Percentiles rank a stretch among this genome's conserved stretches.
These are phyloP conservation scores for Sylvicola cinctus DNA, from an alignment of 2,888 invertebrate genomes.

Conservation along the genomic window DNA sequence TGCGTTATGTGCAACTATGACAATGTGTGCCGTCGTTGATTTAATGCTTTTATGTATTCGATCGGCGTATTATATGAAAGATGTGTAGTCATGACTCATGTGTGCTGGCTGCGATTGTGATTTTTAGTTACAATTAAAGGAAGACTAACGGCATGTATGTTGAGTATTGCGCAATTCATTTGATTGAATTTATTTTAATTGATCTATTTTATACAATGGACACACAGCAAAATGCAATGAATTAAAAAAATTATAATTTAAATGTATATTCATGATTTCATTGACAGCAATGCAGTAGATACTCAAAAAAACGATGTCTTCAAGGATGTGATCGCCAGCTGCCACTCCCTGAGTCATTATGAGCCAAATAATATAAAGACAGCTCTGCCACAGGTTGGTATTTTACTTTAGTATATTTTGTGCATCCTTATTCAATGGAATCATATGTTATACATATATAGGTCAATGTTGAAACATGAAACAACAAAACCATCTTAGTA, in stretches of 20 bases:
- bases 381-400: slow-evolving; percentile 26
- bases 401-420: not conserved
- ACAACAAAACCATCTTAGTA: too few relatives aligned
- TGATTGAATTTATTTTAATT: not conserved
- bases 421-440: not conserved
- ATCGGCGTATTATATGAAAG: too few relatives aligned
- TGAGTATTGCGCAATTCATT: not conserved
- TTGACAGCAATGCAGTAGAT: too few relatives aligned
- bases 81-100: too few relatives aligned
- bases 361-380: slow-evolving; percentile 22
- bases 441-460: not conserved
- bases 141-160: not conserved
- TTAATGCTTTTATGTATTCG: too few relatives aligned
- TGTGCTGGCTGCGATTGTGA: too few relatives aligned
- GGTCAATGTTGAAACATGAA: too few relatives aligned
- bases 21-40: too few relatives aligned
- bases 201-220: not conserved
- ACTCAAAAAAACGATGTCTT: slow-evolving; percentile 24
- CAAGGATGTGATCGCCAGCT: slow-evolving; percentile 25
- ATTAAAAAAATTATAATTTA: too few relatives aligned
- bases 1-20: too few relatives aligned
- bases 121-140: too few relatives aligned
- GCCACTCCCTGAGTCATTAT: slow-evolving; percentile 24
- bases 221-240: slow-evolving; percentile 7
- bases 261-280: too few relatives aligned